Evolutionary conservation across 1,140 invertebrate genomes (phyloP).

Genomic region (Saccostrea cuccullata): DNA sequence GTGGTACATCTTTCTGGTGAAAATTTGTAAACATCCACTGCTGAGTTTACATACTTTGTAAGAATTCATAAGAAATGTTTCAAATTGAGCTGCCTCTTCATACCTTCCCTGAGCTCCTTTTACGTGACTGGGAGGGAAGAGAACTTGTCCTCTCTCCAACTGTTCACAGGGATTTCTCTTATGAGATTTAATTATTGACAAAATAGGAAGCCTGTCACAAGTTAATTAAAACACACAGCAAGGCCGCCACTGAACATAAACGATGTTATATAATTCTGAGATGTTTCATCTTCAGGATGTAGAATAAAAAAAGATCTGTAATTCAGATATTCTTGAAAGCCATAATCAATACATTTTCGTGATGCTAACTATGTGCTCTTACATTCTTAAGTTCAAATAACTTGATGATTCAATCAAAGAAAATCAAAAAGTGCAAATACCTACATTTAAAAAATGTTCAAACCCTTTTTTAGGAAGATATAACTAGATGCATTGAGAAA

Average conservation of each 20-base stretch:
- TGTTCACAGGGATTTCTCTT: background rate
- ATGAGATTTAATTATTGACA: background rate
- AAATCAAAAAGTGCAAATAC: too few relatives aligned
- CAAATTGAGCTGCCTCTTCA: background rate
- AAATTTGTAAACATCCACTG: conserved; percentile 20
- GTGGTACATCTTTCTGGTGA: conserved; percentile 14
- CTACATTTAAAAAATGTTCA: too few relatives aligned
- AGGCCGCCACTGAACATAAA: background rate
- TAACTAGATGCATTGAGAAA: too few relatives aligned
- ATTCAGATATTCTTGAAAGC: too few relatives aligned
- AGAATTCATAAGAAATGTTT: conserved; percentile 1
- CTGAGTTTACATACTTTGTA: conserved; percentile 20
- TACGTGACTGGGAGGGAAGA: background rate
- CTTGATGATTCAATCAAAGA: too few relatives aligned
- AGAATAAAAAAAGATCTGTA: background rate
- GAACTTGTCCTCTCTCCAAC: background rate
- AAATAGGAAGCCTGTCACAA: conserved; percentile 16
- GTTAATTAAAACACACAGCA: conserved; percentile 1
- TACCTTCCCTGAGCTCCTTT: background rate
- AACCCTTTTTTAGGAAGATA: too few relatives aligned
- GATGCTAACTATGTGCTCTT: too few relatives aligned
- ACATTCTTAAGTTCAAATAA: too few relatives aligned
- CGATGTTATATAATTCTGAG: background rate
- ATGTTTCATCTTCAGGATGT: background rate
- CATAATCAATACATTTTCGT: too few relatives aligned